These are phyloP conservation scores for Craseonycteris thonglongyai DNA, from an alignment of 2,113 vertebrate genomes.

Conservation along the genomic window DNA sequence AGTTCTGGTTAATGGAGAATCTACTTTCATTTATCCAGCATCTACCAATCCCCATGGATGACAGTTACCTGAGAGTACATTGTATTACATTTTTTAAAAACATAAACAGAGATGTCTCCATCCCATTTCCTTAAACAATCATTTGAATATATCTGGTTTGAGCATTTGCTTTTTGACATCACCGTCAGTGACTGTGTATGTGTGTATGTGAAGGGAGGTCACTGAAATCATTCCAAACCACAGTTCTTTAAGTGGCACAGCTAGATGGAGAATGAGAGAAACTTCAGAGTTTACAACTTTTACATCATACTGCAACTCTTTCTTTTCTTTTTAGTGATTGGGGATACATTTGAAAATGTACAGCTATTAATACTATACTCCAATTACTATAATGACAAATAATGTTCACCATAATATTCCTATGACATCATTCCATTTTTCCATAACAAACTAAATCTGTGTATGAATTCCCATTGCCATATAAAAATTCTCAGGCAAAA, in stretches of 20 bases:
- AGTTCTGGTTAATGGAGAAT: too few relatives aligned
- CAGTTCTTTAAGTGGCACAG: not conserved
- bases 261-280: not conserved
- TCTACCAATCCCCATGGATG: too few relatives aligned
- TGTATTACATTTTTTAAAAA: not conserved
- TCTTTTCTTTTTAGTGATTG: not conserved
- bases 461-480: not conserved
- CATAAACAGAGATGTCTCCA: not conserved
- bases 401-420: not conserved
- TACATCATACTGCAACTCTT: not conserved
- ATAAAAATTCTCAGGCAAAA: not conserved
- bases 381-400: not conserved
- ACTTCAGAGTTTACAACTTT: not conserved
- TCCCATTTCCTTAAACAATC: not conserved
- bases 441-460: not conserved
- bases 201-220: not conserved
- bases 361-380: not conserved
- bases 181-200: not conserved
- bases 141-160: not conserved
- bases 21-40: too few relatives aligned
- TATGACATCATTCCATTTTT: not conserved
- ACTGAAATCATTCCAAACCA: not conserved
- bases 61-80: too few relatives aligned
- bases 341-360: not conserved
- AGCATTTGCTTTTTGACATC: not conserved